These are phyloP conservation scores for Agonopterix alstromeriana DNA, from an alignment of 2,888 invertebrate species.

Conservation along the genomic window DNA sequence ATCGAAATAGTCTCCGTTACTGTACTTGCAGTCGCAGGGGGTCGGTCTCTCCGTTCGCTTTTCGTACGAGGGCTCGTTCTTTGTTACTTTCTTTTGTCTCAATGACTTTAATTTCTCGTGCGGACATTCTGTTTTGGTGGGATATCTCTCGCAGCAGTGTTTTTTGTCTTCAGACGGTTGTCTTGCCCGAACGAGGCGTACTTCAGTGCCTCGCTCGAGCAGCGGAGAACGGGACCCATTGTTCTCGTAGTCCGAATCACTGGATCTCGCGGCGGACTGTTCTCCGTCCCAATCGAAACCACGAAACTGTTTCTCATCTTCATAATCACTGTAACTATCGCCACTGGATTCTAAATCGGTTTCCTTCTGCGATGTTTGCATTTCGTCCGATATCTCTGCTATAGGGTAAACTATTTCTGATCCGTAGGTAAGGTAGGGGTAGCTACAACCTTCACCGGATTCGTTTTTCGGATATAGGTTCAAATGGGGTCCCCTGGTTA, in stretches of 20 bases:
- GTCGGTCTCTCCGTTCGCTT: slow-evolving; percentile 40
- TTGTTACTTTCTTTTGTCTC: slow-evolving; percentile 60
- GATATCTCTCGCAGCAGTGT: slow-evolving; percentile 53
- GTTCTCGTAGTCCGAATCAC: slow-evolving; percentile 82
- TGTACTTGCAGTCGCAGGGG: slow-evolving; percentile 44
- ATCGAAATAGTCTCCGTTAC: slow-evolving; percentile 71
- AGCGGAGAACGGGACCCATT: slow-evolving; percentile 84
- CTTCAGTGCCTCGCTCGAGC: slow-evolving; percentile 70
- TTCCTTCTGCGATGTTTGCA: slow-evolving; percentile 81
- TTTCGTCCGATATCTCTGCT: slow-evolving; percentile 89
- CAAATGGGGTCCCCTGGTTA: slow-evolving; percentile 82
- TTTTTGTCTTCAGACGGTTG: slow-evolving; percentile 54
- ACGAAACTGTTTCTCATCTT: slow-evolving; percentile 75
- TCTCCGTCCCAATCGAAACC: slow-evolving; percentile 72
- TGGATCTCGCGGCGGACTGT: slow-evolving; percentile 60
- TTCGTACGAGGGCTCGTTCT: slow-evolving; percentile 43
- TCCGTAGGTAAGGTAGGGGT: slow-evolving; percentile 81
- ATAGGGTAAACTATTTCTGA: slow-evolving; percentile 90
- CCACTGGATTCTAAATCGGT: slow-evolving; percentile 78
- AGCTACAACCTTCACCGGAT: slow-evolving; percentile 84
- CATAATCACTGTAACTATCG: slow-evolving; percentile 79
- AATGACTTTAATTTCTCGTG: slow-evolving; percentile 55
- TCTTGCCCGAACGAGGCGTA: slow-evolving; percentile 58
- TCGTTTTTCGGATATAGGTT: slow-evolving; percentile 81
- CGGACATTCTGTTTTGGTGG: slow-evolving; percentile 43